Evolutionary conservation across 2,113 vertebrate species (phyloP).

Genomic region (Dasyprocta punctata): DNA sequence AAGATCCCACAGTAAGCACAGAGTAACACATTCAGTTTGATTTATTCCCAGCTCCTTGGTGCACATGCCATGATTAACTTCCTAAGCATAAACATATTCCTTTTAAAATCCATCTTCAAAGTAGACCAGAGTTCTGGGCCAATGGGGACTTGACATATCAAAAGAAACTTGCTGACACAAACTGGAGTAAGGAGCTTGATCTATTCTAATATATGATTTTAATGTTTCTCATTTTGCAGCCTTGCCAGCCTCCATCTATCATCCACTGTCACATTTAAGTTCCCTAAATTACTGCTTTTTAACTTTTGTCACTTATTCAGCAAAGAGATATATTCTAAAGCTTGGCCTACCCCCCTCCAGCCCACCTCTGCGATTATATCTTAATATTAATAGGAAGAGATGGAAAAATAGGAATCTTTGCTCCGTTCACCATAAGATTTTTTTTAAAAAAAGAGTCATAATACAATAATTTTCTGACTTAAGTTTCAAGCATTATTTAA

Average conservation of each 20-base stretch:
- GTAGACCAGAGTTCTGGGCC: conserved; percentile 83
- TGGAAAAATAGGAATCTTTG: conserved; percentile 81
- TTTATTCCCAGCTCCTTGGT: conserved; percentile 75
- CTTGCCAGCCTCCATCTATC: conserved; percentile 90
- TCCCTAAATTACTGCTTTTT: conserved; percentile 91
- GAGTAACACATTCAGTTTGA: conserved; percentile 68
- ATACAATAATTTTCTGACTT: conserved; percentile 82
- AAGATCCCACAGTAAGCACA: conserved; percentile 67
- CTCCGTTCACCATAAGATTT: conserved; percentile 80
- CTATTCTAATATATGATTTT: conserved; percentile 91
- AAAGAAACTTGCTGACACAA: conserved; percentile 90
- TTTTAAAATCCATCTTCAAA: conserved; percentile 89
- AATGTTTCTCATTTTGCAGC: conserved; percentile 92
- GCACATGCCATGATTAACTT: conserved; percentile 82
- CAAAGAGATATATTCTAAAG: conserved; percentile 85
- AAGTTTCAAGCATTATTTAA: conserved; percentile 80
- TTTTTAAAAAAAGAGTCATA: conserved; percentile 74
- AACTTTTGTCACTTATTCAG: conserved; percentile 90
- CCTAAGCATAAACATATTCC: conserved; percentile 85
- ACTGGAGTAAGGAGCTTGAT: conserved; percentile 87
- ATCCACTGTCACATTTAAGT: conserved; percentile 89
- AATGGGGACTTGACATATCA: conserved; percentile 87
- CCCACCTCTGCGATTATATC: conserved; percentile 79
- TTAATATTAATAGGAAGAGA: conserved; percentile 86
- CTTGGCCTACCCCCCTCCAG: conserved; percentile 59